Evolutionary conservation across 2,113 vertebrate species (phyloP).

Genomic region (Gallinago media): DNA sequence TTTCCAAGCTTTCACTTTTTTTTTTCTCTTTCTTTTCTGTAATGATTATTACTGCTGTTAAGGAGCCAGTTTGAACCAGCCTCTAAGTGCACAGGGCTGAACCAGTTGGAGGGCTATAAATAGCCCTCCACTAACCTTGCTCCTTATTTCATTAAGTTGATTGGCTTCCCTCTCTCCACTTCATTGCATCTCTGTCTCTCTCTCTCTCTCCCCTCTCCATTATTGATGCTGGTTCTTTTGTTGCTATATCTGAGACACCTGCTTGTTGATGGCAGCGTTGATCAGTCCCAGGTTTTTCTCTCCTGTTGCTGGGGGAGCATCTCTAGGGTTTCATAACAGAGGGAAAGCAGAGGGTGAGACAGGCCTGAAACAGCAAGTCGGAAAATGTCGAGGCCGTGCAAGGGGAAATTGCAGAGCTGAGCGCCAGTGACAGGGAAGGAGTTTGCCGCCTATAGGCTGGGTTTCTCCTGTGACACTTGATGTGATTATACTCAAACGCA

Average conservation of each 20-base stretch:
- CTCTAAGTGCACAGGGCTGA: conserved; percentile 36
- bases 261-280: background rate
- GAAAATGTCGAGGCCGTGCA: background rate
- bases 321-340: background rate
- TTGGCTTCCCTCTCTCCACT: conserved; percentile 2
- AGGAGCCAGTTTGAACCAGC: conserved; percentile 16
- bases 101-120: conserved; percentile 7
- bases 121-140: conserved; percentile 25
- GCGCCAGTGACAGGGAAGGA: background rate
- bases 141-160: conserved; percentile 58
- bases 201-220: background rate
- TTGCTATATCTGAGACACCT: background rate
- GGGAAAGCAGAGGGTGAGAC: background rate
- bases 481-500: accelerated
- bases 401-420: background rate
- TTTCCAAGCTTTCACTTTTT: conserved; percentile 43
- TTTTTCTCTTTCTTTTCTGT: background rate
- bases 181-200: background rate
- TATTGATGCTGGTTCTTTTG: conserved; percentile 41
- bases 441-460: background rate
- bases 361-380: background rate
- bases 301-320: background rate
- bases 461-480: background rate
- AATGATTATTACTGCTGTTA: conserved; percentile 49
- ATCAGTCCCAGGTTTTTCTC: background rate